These are phyloP conservation scores for Colossoma macropomum DNA, from an alignment of 2,113 vertebrate genomes.

Conservation along the genomic window DNA sequence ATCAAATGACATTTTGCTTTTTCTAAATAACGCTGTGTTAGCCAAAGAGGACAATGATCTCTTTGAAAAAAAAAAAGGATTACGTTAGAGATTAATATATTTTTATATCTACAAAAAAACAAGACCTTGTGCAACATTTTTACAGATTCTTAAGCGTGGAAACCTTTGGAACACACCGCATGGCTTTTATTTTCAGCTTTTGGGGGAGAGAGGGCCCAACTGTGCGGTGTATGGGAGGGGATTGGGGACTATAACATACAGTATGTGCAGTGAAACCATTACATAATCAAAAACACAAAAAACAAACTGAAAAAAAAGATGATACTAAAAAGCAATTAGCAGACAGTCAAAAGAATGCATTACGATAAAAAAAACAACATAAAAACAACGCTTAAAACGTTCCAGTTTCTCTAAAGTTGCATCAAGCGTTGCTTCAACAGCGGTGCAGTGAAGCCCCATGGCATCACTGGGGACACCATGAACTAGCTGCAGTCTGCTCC, in stretches of 20 bases:
- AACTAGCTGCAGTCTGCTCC: conserved; percentile 54
- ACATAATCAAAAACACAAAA: conserved; percentile 59
- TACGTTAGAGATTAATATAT: conserved; percentile 88
- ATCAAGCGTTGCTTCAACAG: conserved; percentile 73
- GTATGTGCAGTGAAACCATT: conserved; percentile 66
- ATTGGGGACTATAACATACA: conserved; percentile 73
- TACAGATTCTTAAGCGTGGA: conserved; percentile 87
- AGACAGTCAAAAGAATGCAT: conserved; percentile 17
- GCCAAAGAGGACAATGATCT: conserved; percentile 84
- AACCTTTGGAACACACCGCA: conserved; percentile 81
- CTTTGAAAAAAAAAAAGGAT: conserved; percentile 80
- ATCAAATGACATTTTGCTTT: conserved; percentile 77
- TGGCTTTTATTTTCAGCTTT: conserved; percentile 79
- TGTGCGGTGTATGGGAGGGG: conserved; percentile 76
- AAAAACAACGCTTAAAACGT: conserved; percentile 46
- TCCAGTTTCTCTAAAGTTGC: conserved; percentile 69
- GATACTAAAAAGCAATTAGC: conserved; percentile 23
- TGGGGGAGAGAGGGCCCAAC: conserved; percentile 69
- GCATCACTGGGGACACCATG: conserved; percentile 70
- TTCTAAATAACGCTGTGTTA: conserved; percentile 85
- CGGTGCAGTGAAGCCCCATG: conserved; percentile 69
- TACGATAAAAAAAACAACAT: background rate
- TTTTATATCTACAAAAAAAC: conserved; percentile 86
- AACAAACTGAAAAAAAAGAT: conserved; percentile 37
- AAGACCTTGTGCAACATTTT: conserved; percentile 88